Percentiles rank a stretch among this genome's conserved stretches.
phyloP scores from a whole-genome alignment of 2,888 invertebrate genomes.

The Camponotus fellah region DNA sequence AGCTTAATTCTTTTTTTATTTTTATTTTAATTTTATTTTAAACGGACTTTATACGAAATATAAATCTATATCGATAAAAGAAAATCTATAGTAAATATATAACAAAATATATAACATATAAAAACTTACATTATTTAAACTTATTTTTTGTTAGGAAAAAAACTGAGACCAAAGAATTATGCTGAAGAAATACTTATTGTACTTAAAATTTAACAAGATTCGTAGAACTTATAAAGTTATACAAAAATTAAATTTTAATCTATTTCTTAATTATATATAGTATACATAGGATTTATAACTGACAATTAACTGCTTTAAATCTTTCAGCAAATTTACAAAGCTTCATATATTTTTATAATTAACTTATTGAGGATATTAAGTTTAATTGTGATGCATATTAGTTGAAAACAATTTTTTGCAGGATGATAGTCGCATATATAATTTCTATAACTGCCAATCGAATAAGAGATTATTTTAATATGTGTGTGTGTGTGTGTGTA shows the following conservation, averaged over 20 bases:
- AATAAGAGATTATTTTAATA: background rate
- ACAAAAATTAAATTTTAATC: background rate
- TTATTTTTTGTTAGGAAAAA: slow-evolving; percentile 51
- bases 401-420: background rate
- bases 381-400: background rate
- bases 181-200: background rate
- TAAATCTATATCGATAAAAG: slow-evolving; percentile 79
- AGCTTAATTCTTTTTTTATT: slow-evolving; percentile 79
- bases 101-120: slow-evolving; percentile 75
- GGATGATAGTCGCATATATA: background rate
- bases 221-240: background rate
- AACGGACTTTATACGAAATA: slow-evolving; percentile 82
- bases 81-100: slow-evolving; percentile 82
- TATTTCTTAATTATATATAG: background rate
- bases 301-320: background rate
- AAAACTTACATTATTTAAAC: slow-evolving; percentile 81
- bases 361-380: background rate
- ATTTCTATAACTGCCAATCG: background rate
- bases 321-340: background rate
- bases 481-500: background rate
- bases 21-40: slow-evolving; percentile 85
- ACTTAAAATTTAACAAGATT: background rate
- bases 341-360: background rate
- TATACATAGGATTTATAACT: background rate
- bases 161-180: background rate